These are phyloP conservation scores for Melanotaenia parkinsoni DNA, from an alignment of 2,797 vertebrate genomes.

Conservation along the genomic window DNA sequence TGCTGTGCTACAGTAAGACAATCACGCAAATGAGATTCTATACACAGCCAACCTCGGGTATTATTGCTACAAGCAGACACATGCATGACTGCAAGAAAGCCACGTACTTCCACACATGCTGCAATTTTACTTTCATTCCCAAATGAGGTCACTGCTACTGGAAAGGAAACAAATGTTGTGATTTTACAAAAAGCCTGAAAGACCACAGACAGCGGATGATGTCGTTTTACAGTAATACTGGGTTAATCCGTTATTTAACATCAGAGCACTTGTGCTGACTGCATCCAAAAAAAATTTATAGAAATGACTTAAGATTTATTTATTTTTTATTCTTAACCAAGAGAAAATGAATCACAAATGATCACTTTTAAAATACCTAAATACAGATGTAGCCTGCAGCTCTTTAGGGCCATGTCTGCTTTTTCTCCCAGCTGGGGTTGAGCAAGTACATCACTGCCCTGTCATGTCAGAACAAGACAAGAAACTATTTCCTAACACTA, in stretches of 20 bases:
- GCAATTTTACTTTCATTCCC: conserved; percentile 3
- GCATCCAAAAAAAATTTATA: conserved; percentile 1
- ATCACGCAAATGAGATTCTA: not conserved
- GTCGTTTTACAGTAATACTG: conserved; percentile 6
- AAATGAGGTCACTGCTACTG: conserved; percentile 13
- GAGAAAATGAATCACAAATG: not conserved
- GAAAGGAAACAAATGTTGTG: not conserved
- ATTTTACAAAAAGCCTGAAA: conserved; percentile 1
- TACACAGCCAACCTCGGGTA: accelerated
- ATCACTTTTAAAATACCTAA: not conserved
- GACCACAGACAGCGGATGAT: conserved; percentile 14
- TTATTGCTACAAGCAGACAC: conserved; percentile 12
- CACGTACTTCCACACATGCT: not conserved
- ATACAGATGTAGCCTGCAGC: not conserved
- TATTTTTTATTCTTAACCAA: not conserved
- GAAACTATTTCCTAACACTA: conserved; percentile 59
- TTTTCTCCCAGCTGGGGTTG: conserved; percentile 10
- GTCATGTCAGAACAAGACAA: conserved; percentile 46
- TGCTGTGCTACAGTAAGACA: not conserved
- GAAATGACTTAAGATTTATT: no score
- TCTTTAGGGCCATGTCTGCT: not conserved
- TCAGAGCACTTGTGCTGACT: conserved; percentile 10
- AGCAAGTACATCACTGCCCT: conserved; percentile 14
- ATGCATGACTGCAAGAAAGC: not conserved
- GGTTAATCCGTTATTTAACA: conserved; percentile 34